Conservation (phyloP, 2,113 vertebrate genomes). For the Tamias sibiricus region DNA sequence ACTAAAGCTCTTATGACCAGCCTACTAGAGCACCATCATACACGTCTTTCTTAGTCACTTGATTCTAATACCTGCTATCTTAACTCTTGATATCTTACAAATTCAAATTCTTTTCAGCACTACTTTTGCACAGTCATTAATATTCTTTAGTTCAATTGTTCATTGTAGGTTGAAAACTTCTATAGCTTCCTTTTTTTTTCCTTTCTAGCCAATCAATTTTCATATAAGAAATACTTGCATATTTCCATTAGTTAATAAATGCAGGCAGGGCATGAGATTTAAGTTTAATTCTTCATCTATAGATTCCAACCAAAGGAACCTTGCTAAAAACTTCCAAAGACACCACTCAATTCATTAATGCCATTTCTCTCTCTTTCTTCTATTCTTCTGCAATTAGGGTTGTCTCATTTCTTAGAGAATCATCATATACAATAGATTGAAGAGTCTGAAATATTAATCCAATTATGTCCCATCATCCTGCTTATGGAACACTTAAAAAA, state of each 20-base stretch:
- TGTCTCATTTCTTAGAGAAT: background rate
- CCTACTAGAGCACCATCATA: background rate
- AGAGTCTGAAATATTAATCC: background rate
- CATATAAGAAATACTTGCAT: background rate
- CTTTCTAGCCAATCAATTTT: background rate
- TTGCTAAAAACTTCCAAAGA: constrained; percentile 49
- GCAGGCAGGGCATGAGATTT: background rate
- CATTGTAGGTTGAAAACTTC: constrained; percentile 14
- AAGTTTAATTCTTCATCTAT: constrained; percentile 49
- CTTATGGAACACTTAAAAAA: too few species aligned
- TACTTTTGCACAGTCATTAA: constrained; percentile 6
- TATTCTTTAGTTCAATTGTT: constrained; percentile 45
- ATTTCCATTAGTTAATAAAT: constrained; percentile 58
- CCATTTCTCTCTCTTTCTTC: background rate
- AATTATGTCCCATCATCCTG: too few species aligned
- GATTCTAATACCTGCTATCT: background rate
- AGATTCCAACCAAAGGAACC: background rate
- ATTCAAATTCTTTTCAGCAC: background rate
- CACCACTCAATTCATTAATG: constrained; percentile 30
- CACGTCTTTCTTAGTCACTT: background rate
- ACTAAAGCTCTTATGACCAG: background rate
- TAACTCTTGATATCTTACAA: constrained; percentile 7
- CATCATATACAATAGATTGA: background rate
- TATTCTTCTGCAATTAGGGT: constrained; percentile 4
- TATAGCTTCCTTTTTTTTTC: background rate